These are phyloP conservation scores for Phrynocephalus versicolor DNA, from an alignment of 2,113 vertebrate genomes.

Conservation along the genomic window DNA sequence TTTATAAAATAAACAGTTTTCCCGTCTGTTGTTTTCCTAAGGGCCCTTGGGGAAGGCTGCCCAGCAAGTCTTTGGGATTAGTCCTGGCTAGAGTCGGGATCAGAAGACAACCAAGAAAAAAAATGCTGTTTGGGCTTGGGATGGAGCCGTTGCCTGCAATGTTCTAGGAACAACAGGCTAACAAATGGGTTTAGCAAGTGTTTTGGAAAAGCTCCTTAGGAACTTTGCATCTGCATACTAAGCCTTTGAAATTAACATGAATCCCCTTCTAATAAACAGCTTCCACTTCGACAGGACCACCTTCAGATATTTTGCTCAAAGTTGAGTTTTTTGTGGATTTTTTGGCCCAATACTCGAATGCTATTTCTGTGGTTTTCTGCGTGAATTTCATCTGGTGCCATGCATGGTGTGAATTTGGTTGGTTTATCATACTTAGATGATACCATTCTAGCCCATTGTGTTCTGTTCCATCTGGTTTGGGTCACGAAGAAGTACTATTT, in stretches of 20 bases:
- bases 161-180: neutral
- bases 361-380: too few species aligned
- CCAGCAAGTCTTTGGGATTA: neutral
- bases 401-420: too few species aligned
- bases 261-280: neutral
- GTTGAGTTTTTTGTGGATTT: neutral
- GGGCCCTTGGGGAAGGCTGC: neutral
- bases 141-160: neutral
- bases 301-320: neutral
- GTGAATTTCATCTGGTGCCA: too few species aligned
- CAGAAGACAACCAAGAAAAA: neutral
- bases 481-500: too few species aligned
- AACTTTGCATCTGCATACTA: neutral
- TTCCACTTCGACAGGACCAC: neutral
- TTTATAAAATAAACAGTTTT: slow-evolving; percentile 31
- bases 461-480: too few species aligned
- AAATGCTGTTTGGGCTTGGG: neutral
- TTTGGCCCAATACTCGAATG: too few species aligned
- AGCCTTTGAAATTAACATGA: neutral
- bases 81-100: neutral
- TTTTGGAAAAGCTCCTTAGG: neutral
- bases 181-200: neutral
- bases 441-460: too few species aligned
- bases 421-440: too few species aligned
- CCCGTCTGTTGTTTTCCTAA: slow-evolving; percentile 20